Conservation (phyloP, 2,888 invertebrate genomes). For the Callinectes sapidus region DNA sequence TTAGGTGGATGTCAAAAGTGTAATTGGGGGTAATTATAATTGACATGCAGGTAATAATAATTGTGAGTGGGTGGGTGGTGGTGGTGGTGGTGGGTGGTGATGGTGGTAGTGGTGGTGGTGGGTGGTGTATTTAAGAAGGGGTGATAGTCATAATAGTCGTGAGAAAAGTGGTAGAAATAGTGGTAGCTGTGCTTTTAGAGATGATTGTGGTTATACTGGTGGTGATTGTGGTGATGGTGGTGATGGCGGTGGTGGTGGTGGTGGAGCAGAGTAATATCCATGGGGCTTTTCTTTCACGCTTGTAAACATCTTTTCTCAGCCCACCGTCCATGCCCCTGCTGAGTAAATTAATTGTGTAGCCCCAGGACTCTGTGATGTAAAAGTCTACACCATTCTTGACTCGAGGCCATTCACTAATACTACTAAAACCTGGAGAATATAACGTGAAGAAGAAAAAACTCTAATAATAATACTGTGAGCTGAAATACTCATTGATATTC, state of each 20-base stretch:
- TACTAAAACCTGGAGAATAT: no score
- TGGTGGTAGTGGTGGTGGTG: neutral
- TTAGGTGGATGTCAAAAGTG: neutral
- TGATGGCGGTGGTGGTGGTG: constrained; percentile 21
- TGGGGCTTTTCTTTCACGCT: neutral
- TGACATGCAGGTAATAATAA: neutral
- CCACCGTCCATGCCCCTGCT: neutral
- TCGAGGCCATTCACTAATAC: no score
- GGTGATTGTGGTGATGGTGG: neutral
- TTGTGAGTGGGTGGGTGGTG: neutral
- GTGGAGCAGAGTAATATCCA: neutral
- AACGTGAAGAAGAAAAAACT: no score
- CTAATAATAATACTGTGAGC: no score
- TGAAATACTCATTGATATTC: no score
- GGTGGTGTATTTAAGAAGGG: neutral
- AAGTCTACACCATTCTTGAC: neutral
- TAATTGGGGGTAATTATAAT: neutral
- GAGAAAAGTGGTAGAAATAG: neutral
- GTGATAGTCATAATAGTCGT: neutral
- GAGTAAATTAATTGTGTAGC: neutral
- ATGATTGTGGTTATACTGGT: neutral
- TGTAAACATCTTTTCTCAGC: neutral
- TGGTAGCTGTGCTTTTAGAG: neutral
- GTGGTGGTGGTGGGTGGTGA: neutral
- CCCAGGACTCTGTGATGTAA: neutral